Evolutionary conservation across 2,113 vertebrate species (phyloP).

Genomic region (Strix aluco): DNA sequence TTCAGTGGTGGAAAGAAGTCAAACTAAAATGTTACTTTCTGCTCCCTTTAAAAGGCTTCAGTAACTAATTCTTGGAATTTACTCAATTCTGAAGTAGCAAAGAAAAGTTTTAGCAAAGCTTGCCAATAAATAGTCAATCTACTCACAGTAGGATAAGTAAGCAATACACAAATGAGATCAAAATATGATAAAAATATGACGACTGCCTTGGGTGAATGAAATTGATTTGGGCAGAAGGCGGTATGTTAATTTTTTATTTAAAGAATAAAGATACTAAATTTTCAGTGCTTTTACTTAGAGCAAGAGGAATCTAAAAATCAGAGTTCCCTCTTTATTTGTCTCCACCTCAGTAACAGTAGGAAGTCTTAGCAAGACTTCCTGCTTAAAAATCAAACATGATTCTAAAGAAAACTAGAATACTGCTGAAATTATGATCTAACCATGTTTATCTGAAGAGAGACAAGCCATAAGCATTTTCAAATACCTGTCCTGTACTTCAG

Average conservation of each 20-base stretch:
- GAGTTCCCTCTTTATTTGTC: slow-evolving; percentile 13
- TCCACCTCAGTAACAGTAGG: background rate
- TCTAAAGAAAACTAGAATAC: slow-evolving; percentile 29
- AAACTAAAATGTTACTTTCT: background rate
- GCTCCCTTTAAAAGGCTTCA: background rate
- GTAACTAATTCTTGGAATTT: background rate
- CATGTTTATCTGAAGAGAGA: background rate
- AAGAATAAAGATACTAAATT: background rate
- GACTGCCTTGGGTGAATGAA: background rate
- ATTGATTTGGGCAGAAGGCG: background rate
- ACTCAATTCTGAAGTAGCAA: background rate
- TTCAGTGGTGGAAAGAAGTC: background rate
- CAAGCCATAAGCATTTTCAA: background rate
- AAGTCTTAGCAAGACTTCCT: slow-evolving; percentile 13
- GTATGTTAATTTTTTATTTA: background rate
- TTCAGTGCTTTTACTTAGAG: background rate
- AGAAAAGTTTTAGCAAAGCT: background rate
- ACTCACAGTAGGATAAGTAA: background rate
- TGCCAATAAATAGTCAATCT: background rate
- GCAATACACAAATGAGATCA: background rate
- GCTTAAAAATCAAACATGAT: background rate
- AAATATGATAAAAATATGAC: background rate
- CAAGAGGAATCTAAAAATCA: slow-evolving; percentile 8
- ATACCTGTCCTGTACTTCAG: background rate
- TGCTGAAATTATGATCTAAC: slow-evolving; percentile 6